Evolutionary conservation across 2,888 invertebrate species (phyloP).

Genomic region (Oeneis ivallda): DNA sequence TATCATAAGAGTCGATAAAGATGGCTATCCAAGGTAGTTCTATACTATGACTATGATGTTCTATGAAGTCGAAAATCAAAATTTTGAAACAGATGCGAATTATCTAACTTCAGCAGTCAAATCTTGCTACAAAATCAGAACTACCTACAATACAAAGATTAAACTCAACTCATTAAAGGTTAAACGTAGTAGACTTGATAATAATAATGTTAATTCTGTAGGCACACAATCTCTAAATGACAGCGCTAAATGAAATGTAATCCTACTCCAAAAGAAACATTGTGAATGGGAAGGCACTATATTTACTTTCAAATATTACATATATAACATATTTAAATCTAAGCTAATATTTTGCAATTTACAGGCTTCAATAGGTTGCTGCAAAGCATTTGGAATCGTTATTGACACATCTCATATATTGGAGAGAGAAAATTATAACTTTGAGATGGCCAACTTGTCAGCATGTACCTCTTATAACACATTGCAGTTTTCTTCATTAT

Average conservation of each 20-base stretch:
- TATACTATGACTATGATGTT: no score
- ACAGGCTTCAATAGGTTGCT: constrained; percentile 39
- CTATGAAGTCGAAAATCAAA: no score
- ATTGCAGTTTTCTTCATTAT: constrained; percentile 33
- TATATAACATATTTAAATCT: background rate
- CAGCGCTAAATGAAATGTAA: no score
- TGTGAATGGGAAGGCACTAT: no score
- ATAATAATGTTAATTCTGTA: no score
- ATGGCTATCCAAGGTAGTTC: no score
- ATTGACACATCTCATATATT: constrained; percentile 38
- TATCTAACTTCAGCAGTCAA: background rate
- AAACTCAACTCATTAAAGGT: background rate
- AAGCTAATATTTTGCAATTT: background rate
- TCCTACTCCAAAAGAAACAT: no score
- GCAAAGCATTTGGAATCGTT: constrained; percentile 22
- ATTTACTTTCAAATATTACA: no score
- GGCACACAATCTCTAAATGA: no score
- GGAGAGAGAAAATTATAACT: constrained; percentile 37
- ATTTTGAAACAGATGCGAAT: no score
- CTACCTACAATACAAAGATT: background rate
- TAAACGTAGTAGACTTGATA: background rate
- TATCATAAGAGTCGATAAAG: no score
- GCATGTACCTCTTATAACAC: constrained; percentile 34
- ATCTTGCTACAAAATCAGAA: background rate
- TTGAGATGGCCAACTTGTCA: constrained; percentile 39